phyloP scores from a whole-genome alignment of 2,113 vertebrate species.

The Oreochromis tanganicae region DNA sequence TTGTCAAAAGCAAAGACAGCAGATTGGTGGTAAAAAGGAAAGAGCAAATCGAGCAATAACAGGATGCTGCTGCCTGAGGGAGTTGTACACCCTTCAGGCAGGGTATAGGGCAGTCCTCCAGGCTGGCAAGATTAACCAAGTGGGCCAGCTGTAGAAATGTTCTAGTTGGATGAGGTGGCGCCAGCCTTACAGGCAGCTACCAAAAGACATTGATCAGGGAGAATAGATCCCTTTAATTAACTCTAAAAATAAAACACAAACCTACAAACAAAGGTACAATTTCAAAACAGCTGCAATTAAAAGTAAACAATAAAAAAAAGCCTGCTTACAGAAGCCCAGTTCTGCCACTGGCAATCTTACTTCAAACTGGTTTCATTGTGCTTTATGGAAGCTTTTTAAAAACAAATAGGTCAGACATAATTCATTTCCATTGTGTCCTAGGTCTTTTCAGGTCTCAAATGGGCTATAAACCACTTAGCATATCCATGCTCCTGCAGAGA shows the following conservation, averaged over 20 bases:
- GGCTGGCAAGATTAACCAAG: neutral
- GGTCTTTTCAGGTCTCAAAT: neutral
- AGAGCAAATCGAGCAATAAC: conserved; percentile 16
- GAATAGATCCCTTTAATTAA: neutral
- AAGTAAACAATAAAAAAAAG: neutral
- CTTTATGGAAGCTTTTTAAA: neutral
- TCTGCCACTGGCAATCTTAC: neutral
- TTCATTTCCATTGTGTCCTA: neutral
- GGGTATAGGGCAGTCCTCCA: neutral
- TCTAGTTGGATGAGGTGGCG: neutral
- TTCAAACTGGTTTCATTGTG: neutral
- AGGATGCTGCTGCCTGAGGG: conserved; percentile 17
- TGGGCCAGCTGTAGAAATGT: conserved; percentile 4
- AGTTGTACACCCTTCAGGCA: neutral
- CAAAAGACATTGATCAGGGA: neutral
- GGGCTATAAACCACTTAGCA: neutral
- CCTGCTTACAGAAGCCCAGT: neutral
- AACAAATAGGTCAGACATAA: conserved; percentile 42
- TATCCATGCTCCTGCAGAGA: neutral
- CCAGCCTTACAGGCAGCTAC: neutral
- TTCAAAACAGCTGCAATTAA: neutral
- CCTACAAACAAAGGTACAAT: neutral
- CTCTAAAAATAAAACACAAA: neutral
- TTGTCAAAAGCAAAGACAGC: neutral
- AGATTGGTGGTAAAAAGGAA: neutral